phyloP scores from a whole-genome alignment of 35 echinoderm and acorn worm species.

The Apostichopus californicus region DNA sequence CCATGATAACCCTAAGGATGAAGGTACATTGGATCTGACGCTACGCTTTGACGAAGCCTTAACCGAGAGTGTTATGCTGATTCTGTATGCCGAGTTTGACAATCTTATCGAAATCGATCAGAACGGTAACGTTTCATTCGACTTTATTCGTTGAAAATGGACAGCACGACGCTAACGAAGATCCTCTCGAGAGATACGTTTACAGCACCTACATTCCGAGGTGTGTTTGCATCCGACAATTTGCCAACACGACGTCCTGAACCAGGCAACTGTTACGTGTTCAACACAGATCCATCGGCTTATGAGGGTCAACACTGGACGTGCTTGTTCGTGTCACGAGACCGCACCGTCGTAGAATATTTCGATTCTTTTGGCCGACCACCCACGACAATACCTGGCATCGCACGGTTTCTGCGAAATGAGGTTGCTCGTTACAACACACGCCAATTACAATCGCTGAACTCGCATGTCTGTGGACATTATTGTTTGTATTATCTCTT shows the following conservation, averaged over 20 bases:
- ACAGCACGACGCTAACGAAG: too few relatives aligned
- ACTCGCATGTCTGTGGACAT: too few relatives aligned
- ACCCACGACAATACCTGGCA: too few relatives aligned
- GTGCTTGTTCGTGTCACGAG: neutral
- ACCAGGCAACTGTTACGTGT: neutral
- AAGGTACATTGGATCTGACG: neutral
- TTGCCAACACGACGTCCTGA: neutral
- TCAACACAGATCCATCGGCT: neutral
- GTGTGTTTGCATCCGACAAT: neutral
- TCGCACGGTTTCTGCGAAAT: too few relatives aligned
- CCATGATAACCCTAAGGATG: neutral
- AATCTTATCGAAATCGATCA: too few relatives aligned
- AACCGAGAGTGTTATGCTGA: neutral
- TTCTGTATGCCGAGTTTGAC: neutral
- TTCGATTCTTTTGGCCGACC: conserved; percentile 16
- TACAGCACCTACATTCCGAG: neutral
- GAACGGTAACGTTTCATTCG: too few relatives aligned
- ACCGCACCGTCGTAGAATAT: neutral
- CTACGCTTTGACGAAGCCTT: neutral
- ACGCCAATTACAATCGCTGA: too few relatives aligned
- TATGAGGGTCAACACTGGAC: neutral
- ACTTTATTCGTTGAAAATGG: too few relatives aligned
- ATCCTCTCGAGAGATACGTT: neutral
- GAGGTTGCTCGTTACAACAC: too few relatives aligned
- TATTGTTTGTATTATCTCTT: too few relatives aligned